Evolutionary conservation across 2,113 vertebrate species (phyloP), one percentile per base, ranked within the genome.

Genomic region (Excalfactoria chinensis): DNA sequence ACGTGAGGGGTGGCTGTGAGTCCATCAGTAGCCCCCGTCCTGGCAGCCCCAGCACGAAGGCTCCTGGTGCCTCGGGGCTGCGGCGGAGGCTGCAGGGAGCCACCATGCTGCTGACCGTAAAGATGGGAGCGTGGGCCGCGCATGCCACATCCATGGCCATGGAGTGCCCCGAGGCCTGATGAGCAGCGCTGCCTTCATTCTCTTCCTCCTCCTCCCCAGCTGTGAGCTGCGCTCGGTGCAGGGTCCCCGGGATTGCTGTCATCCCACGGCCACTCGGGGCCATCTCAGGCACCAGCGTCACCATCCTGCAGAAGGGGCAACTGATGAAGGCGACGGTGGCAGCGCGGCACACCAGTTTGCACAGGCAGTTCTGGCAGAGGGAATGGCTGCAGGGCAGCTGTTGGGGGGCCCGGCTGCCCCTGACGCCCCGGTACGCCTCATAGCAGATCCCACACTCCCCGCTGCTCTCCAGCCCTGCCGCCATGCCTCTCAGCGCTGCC

Each of bases 371-470:
- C 20, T 82, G 80, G 94, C 97, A 97, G 19, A 97, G 88, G 16
- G 79, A 93, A 56, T 97, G 97, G 20, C 51, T 79, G 53, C 97
- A 97, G 30, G 85, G 78, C 44, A 97, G 92, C 37, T 70, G 84
- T 68, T 92, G 97, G 1, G 95, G 96, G 7, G 34, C 81, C 2
- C 78, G 64, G 3, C 41, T 32, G 5, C 71, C 84, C 25, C 81
- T 71, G 0, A 68, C 7, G 0, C 41, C 92, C 77, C 86, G 20
- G 4, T 79, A 97, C 1, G 79, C 41, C 72, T 97, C 97, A 4
- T 95, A 97, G 94, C 97, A 97, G 76, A 97, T 97, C 37, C 91
- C 79, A 7, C 97, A 97, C 81, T 97, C 97, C 7, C 73, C 56
- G 4, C 35, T 2, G 2, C 15, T 5, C 72, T 84, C 83, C 1